Evolutionary conservation across 2,113 vertebrate species (phyloP).

Genomic region (human): DNA sequence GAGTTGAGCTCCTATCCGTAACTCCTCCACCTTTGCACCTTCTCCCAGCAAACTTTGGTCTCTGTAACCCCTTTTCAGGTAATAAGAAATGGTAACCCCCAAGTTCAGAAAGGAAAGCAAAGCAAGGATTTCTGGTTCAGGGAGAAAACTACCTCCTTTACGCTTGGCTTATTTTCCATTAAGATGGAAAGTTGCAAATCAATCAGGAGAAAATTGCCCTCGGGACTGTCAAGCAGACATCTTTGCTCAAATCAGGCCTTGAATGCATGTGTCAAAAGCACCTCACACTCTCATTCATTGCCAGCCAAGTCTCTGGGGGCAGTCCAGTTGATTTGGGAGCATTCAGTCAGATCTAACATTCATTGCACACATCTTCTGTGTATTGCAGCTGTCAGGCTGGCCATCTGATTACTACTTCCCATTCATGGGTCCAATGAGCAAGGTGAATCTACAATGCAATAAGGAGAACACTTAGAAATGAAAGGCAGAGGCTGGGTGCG

Average conservation of each 20-base stretch:
- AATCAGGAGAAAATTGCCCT: slow-evolving; percentile 78
- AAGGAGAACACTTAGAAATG: background rate
- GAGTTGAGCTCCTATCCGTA: background rate
- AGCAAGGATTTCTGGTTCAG: slow-evolving; percentile 30
- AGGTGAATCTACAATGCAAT: background rate
- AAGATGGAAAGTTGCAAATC: slow-evolving; percentile 70
- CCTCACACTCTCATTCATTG: slow-evolving; percentile 57
- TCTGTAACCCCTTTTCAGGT: background rate
- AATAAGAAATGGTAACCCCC: background rate
- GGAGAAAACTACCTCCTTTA: slow-evolving; percentile 49
- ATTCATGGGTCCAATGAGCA: background rate
- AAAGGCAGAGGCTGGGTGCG: background rate
- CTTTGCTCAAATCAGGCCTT: slow-evolving; percentile 65
- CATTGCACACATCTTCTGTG: background rate
- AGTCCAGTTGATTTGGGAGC: slow-evolving; percentile 61
- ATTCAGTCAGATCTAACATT: slow-evolving; percentile 55
- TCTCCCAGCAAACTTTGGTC: background rate
- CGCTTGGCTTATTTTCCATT: slow-evolving; percentile 70
- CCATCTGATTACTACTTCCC: slow-evolving; percentile 21
- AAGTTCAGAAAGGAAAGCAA: slow-evolving; percentile 26
- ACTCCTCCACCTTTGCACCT: background rate
- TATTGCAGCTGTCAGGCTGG: slow-evolving; percentile 7
- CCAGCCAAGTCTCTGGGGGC: slow-evolving; percentile 62
- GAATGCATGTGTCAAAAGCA: slow-evolving; percentile 62
- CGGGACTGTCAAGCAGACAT: slow-evolving; percentile 62